Evolutionary conservation across 2,888 invertebrate genomes (phyloP).

Genomic region (Helicoverpa assulta): DNA sequence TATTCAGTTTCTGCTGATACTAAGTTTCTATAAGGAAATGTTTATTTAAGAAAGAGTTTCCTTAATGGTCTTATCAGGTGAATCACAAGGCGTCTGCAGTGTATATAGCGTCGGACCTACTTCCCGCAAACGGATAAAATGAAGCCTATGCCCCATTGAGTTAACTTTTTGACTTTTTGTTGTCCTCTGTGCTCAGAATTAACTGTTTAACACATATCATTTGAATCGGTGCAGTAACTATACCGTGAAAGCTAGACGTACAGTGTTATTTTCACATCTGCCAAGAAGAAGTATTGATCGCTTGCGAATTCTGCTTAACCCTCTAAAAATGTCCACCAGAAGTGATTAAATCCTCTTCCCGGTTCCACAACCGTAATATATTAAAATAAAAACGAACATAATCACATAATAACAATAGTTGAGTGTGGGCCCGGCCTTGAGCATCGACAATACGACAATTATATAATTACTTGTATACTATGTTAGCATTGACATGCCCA

Average conservation of each 20-base stretch:
- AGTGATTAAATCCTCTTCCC: slow-evolving; percentile 19
- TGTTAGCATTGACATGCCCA: slow-evolving; percentile 29
- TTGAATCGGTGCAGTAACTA: too few species aligned
- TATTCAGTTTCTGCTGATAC: slow-evolving; percentile 17
- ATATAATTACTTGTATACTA: slow-evolving; percentile 27
- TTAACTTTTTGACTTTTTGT: too few species aligned
- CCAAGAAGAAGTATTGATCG: too few species aligned
- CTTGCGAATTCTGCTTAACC: background rate
- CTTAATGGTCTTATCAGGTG: slow-evolving; percentile 3
- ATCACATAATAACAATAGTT: slow-evolving; percentile 40
- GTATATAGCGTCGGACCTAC: background rate
- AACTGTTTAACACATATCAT: too few species aligned
- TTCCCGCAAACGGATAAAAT: too few species aligned
- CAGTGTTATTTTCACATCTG: too few species aligned
- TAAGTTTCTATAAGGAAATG: slow-evolving; percentile 11
- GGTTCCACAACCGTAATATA: slow-evolving; percentile 13
- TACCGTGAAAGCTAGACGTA: too few species aligned
- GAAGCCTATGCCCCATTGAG: too few species aligned
- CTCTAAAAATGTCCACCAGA: background rate
- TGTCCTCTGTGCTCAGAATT: too few species aligned
- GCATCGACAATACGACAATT: slow-evolving; percentile 38
- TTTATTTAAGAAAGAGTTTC: slow-evolving; percentile 26
- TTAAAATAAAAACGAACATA: slow-evolving; percentile 22
- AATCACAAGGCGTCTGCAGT: background rate
- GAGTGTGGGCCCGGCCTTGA: slow-evolving; percentile 24